Evolutionary conservation across 1,140 invertebrate genomes (phyloP), one percentile per base, ranked within the genome.

Genomic region (Capitella teleta): DNA sequence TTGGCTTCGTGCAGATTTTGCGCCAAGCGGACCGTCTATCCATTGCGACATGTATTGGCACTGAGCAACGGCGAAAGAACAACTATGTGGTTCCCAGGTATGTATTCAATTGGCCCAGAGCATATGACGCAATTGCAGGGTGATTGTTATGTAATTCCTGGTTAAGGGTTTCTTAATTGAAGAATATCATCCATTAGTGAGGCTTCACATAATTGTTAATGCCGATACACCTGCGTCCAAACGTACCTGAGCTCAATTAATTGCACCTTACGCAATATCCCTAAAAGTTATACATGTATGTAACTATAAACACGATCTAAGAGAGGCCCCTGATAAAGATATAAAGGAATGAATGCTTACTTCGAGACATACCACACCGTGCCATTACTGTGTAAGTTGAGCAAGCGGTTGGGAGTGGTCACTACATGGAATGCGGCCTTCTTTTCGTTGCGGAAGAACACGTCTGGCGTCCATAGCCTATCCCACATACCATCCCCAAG

Each of bases 381-480:
- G 4, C 82, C 80, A 51, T 78, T 72, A 5, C 74, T 75, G 59
- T 79, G 74, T 28, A 82, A 77, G 49, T 80, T 62, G 52, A 83
- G 76, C 30, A 82, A 62, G 23, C 80, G 78, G 61, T 82, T 82
- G 4, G 82, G 79, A 16, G 82, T 78, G 2, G 66, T 68, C 12
- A 68, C 58, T 16, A 51, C 40, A 37, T 65, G 63, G 42, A 62
- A 60, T 36, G 55, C 49, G 10, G 63, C 80, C 52, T 78, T 73
- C 65, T 82, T 83, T 26, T 79, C 80, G 62, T 82, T 82, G 30
- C 78, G 76, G 50, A 64, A 56, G 47, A 61, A 62, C 18, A 61
- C 52, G 47, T 64, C 62, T 1, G 62, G 62, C 21, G 60, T 56
- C 62, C 63, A 66, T 28, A 66, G 53, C 25, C 57, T 54, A 16